Conservation (phyloP, 1,140 invertebrate species). For the Drosophila baimaii region DNA sequence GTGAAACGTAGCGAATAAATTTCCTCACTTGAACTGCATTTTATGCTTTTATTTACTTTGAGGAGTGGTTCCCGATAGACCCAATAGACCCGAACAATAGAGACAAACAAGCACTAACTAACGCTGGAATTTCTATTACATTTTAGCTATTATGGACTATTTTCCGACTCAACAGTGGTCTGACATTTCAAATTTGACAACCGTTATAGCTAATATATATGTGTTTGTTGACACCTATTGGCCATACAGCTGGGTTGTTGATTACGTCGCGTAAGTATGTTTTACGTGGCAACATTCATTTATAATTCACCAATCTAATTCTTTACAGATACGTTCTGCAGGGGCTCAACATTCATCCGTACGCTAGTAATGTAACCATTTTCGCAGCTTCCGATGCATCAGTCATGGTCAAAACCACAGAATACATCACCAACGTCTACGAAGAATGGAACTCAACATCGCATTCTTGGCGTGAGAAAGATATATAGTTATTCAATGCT, state of each 20-base stretch:
- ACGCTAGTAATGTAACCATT: conserved; percentile 88
- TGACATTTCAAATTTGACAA: conserved; percentile 84
- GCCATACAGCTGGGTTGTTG: conserved; percentile 86
- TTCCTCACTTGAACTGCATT: conserved; percentile 52
- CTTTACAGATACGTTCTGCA: conserved; percentile 86
- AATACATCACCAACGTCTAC: conserved; percentile 86
- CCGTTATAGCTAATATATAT: conserved; percentile 86
- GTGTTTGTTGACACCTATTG: conserved; percentile 88
- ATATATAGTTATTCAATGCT: not conserved
- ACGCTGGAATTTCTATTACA: not conserved
- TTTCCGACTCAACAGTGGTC: conserved; percentile 40
- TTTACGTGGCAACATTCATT: not conserved
- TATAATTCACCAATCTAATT: too few species aligned
- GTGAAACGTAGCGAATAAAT: conserved; percentile 65
- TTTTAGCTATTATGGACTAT: conserved; percentile 58
- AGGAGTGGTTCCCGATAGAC: conserved; percentile 57
- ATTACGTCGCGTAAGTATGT: conserved; percentile 86
- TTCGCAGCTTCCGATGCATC: conserved; percentile 87
- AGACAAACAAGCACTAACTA: not conserved
- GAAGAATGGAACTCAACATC: conserved; percentile 85
- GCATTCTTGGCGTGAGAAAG: conserved; percentile 85
- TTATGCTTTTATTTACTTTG: conserved; percentile 25
- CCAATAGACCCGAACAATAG: too few species aligned
- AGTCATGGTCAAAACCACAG: conserved; percentile 86
- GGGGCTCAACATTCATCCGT: conserved; percentile 87